phyloP scores from a whole-genome alignment of 2,797 vertebrate species.

The Helostoma temminkii region DNA sequence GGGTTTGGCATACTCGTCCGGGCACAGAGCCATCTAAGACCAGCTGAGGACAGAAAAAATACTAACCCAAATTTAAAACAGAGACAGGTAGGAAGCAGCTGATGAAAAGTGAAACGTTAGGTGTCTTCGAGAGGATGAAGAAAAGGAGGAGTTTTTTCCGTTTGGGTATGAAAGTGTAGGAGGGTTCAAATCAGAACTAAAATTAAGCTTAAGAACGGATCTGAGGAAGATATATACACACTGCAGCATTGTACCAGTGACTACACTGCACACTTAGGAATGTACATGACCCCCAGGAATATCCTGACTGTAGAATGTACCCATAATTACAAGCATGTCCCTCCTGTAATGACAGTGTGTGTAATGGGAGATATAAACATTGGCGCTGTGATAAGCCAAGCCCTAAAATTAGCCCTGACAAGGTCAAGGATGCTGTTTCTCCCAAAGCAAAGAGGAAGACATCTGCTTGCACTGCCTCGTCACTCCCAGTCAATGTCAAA shows the following conservation, averaged over 20 bases:
- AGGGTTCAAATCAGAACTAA: conserved; percentile 23
- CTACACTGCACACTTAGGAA: neutral
- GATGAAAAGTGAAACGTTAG: conserved; percentile 34
- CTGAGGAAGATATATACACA: conserved; percentile 24
- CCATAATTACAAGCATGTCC: conserved; percentile 69
- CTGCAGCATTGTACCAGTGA: conserved; percentile 19
- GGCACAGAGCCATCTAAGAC: conserved; percentile 48
- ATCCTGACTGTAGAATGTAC: conserved; percentile 46
- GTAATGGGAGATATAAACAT: conserved; percentile 84
- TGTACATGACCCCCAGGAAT: conserved; percentile 37
- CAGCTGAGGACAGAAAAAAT: conserved; percentile 45
- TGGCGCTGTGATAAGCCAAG: conserved; percentile 74
- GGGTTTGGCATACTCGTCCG: conserved; percentile 61
- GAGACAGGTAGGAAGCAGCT: conserved; percentile 48
- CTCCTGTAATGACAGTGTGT: conserved; percentile 77
- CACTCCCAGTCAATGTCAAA: conserved; percentile 79
- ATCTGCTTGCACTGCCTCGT: conserved; percentile 77
- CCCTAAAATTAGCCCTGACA: conserved; percentile 82
- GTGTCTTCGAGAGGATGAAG: conserved; percentile 33
- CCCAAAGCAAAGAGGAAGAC: conserved; percentile 80
- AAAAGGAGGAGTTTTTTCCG: conserved; percentile 14
- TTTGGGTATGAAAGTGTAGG: neutral
- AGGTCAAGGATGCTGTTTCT: conserved; percentile 80
- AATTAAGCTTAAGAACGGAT: conserved; percentile 20
- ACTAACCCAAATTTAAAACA: conserved; percentile 55